Evolutionary conservation across 2,113 vertebrate genomes (phyloP).

Genomic region (Lonchura striata): DNA sequence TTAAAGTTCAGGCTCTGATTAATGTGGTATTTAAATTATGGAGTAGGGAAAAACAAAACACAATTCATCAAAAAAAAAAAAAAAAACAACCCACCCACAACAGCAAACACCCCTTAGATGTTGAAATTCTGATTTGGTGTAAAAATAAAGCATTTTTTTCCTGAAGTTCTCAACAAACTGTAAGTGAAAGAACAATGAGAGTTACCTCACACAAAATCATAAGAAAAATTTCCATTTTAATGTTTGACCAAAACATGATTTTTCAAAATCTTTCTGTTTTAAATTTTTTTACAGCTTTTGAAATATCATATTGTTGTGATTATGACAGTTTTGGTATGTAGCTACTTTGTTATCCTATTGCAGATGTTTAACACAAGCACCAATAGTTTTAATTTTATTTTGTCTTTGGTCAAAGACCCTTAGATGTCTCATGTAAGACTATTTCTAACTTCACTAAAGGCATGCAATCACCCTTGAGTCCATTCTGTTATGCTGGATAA

Average conservation of each 20-base stretch:
- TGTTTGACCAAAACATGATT: background rate
- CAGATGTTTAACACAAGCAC: background rate
- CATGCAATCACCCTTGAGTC: background rate
- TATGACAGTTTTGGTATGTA: background rate
- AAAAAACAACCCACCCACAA: accelerated
- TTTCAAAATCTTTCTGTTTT: background rate
- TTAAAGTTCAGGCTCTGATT: background rate
- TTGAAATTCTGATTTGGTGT: background rate
- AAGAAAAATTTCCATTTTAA: background rate
- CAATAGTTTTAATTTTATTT: background rate
- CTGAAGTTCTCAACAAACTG: background rate
- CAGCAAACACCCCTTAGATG: accelerated
- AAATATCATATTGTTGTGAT: background rate
- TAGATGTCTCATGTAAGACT: background rate
- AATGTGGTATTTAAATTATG: background rate
- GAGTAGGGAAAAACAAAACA: background rate
- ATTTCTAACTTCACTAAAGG: background rate
- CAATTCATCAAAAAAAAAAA: background rate
- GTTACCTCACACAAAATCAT: background rate
- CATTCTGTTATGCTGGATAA: background rate
- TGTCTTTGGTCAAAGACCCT: background rate
- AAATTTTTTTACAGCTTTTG: background rate
- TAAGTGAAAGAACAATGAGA: background rate
- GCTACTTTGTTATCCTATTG: background rate
- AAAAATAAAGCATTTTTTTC: background rate